Conservation (phyloP, 2,797 vertebrate genomes). For the Choloepus didactylus region DNA sequence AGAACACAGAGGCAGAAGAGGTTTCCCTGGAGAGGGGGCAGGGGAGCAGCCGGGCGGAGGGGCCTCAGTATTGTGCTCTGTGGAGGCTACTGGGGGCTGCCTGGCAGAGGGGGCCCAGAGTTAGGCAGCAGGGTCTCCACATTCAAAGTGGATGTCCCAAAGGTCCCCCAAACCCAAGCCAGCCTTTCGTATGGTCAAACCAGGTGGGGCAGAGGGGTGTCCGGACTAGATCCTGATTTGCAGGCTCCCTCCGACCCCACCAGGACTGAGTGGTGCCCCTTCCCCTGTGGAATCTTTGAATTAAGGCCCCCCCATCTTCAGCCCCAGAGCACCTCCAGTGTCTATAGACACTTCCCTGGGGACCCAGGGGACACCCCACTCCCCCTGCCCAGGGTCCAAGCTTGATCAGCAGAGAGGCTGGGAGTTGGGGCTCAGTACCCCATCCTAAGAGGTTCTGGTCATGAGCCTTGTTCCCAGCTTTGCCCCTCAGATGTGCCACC, state of each 20-base stretch:
- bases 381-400: too few relatives aligned
- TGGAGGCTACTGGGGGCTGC: neutral
- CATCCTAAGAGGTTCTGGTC: neutral
- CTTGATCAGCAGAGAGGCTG: neutral
- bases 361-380: neutral
- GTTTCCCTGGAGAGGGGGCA: rapidly evolving
- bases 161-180: neutral
- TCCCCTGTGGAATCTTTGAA: too few relatives aligned
- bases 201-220: too few relatives aligned
- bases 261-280: rapidly evolving
- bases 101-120: neutral
- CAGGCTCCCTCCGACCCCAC: neutral
- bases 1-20: neutral
- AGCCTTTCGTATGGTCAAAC: neutral
- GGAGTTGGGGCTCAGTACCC: neutral
- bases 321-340: too few relatives aligned
- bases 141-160: neutral
- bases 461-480: too few relatives aligned
- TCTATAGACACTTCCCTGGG: neutral
- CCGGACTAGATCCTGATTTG: neutral
- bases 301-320: too few relatives aligned
- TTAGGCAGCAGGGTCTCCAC: neutral
- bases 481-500: neutral
- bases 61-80: too few relatives aligned
- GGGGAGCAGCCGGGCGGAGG: too few relatives aligned